Conservation (phyloP, 2,113 vertebrate species). For the Recurvirostra avosetta region DNA sequence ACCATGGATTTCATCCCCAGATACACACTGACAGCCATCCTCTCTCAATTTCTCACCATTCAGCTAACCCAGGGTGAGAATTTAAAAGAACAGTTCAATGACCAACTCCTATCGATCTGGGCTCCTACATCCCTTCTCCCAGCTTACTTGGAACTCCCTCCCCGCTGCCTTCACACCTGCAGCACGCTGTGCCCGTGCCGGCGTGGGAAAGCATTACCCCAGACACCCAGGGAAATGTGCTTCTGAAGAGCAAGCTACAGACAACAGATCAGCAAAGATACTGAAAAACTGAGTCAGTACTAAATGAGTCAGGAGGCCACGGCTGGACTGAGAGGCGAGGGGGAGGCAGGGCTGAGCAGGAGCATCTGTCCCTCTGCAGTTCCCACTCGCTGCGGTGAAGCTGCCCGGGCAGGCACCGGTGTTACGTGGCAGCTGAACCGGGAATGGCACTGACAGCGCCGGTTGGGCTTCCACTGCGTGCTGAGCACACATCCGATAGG, state of each 20-base stretch:
- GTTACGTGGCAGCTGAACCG: fast-evolving
- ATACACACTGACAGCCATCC: fast-evolving
- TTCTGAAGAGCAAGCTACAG: not conserved
- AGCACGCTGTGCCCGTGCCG: fast-evolving
- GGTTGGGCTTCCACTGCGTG: not conserved
- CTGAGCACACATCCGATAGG: not conserved
- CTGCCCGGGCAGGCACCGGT: not conserved
- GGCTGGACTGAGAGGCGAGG: not conserved
- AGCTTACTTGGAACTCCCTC: not conserved
- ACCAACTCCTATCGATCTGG: not conserved
- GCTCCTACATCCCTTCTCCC: not conserved
- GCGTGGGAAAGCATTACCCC: not conserved
- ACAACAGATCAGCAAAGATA: not conserved
- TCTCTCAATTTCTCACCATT: not conserved
- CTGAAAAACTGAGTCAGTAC: not conserved
- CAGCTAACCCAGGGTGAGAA: not conserved
- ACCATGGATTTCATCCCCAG: not conserved
- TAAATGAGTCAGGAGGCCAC: not conserved
- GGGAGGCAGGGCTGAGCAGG: not conserved
- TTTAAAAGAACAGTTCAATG: not conserved
- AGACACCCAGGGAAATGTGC: not conserved
- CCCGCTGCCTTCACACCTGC: fast-evolving
- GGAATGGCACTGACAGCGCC: not conserved
- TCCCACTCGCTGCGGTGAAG: not conserved
- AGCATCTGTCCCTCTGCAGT: not conserved